These are phyloP conservation scores for Dromococcyx pavoninus DNA, from an alignment of 2,797 vertebrate species.

Conservation along the genomic window DNA sequence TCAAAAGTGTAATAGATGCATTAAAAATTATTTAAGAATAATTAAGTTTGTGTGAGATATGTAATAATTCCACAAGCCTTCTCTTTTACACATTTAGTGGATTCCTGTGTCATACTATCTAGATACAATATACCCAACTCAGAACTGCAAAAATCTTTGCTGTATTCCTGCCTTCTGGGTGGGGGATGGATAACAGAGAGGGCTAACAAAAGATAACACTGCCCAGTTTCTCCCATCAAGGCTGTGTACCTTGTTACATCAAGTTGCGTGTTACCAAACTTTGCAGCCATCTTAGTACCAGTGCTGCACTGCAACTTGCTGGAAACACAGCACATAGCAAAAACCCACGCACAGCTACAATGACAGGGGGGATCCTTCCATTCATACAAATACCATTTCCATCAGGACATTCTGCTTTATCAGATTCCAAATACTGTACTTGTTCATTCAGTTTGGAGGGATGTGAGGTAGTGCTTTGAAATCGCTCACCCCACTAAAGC, in stretches of 20 bases:
- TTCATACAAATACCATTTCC: not conserved
- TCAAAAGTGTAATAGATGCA: not conserved
- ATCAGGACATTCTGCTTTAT: not conserved
- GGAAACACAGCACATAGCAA: not conserved
- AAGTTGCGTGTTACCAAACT: not conserved
- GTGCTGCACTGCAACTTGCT: not conserved
- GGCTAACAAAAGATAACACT: not conserved
- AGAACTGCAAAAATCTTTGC: not conserved
- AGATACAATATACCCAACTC: not conserved
- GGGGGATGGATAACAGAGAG: not conserved
- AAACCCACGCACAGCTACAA: not conserved
- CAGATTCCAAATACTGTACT: not conserved
- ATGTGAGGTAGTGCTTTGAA: not conserved
- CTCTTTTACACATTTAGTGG: not conserved
- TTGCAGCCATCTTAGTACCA: not conserved
- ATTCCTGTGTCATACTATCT: not conserved
- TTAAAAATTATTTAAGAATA: not conserved
- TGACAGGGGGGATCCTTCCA: accelerated
- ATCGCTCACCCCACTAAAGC: not conserved
- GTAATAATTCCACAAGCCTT: not conserved
- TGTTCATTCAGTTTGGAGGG: not conserved
- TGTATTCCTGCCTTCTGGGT: not conserved
- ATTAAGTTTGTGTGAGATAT: not conserved
- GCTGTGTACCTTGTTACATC: not conserved
- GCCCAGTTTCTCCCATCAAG: not conserved